A percentile compares a stretch with the other conserved stretches of the same genome.
These are phyloP conservation scores for Macrotus californicus DNA, from an alignment of 2,113 vertebrate genomes.

Conservation along the genomic window DNA sequence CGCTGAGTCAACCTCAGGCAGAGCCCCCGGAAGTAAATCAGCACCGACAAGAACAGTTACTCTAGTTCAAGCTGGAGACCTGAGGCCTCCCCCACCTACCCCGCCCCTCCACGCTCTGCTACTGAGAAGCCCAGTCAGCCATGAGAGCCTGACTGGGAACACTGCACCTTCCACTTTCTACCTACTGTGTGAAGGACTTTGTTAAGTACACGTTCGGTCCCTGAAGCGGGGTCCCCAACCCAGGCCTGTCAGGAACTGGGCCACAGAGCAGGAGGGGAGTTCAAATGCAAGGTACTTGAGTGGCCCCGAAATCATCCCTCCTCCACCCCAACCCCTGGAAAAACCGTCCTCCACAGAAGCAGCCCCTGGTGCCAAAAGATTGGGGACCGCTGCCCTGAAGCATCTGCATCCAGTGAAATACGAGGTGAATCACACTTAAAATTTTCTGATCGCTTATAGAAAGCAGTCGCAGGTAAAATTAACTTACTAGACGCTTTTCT, in stretches of 20 bases:
- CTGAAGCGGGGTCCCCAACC: no score
- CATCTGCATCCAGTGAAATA: background rate
- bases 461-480: background rate
- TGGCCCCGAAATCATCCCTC: no score
- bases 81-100: accelerated
- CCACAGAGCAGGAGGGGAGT: no score
- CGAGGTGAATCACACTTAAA: no score
- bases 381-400: no score
- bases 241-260: no score
- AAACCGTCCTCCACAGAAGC: no score
- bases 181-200: background rate
- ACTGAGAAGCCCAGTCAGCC: background rate
- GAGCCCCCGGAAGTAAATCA: background rate
- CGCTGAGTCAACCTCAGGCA: background rate
- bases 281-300: no score
- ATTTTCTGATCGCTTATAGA: background rate
- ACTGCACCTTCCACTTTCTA: accelerated
- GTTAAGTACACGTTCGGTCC: background rate
- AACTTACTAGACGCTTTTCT: background rate
- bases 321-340: no score
- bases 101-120: background rate
- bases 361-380: no score
- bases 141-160: background rate
- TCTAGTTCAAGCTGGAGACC: background rate
- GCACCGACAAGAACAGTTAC: background rate